Evolutionary conservation across 92 coral and sea anemone genomes (phyloP), one percentile per base, ranked within the genome.

Genomic region (Palythoa caribaeorum): DNA sequence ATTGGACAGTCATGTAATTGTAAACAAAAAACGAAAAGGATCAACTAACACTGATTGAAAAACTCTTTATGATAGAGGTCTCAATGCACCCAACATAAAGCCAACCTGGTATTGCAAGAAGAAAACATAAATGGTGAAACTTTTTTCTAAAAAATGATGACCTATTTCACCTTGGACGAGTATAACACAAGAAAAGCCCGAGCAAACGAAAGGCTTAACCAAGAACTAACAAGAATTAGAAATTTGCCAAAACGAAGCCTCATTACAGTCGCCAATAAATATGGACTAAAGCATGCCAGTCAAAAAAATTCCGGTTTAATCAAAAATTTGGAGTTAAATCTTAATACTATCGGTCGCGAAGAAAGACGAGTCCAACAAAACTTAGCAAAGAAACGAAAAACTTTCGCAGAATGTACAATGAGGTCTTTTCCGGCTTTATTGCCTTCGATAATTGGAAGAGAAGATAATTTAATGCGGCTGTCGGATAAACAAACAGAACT

Each of bases 231-330:
- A 21, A 80, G 98, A 63, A 95, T 95, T 19, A 79, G 96, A 74
- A 95, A 95, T 55, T 88, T 95, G 48, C 98, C 98, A 44, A 93
- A 95, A 86, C 90, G 90, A 79, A 95, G 96, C 77, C 92, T 84
- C 15, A 86, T 93, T 48, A 76, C 87, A 11, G 83, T 90, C 51
- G 96, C 88, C 70, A 96, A 93, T 83, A 96, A 94, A 37, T 90
- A 96, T 85, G 99, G 98, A 35, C 73, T 96, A 68, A 92, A 91
- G 15, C 96, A 91, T 19, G 95, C 98, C 1, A 93, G 92, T 73
- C 94, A 91, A 78, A 96, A 91, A 75, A 96, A 96, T 60, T 92
- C 92, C 6, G 94, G 98, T 8, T 87, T 96, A 52, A 35, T 94
- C 6, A 95, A 96, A 71, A 88, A 83, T 51, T 78, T 96, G 3